These are phyloP conservation scores for Drosophila melanica DNA, from an alignment of 1,140 invertebrate genomes.

Conservation along the genomic window DNA sequence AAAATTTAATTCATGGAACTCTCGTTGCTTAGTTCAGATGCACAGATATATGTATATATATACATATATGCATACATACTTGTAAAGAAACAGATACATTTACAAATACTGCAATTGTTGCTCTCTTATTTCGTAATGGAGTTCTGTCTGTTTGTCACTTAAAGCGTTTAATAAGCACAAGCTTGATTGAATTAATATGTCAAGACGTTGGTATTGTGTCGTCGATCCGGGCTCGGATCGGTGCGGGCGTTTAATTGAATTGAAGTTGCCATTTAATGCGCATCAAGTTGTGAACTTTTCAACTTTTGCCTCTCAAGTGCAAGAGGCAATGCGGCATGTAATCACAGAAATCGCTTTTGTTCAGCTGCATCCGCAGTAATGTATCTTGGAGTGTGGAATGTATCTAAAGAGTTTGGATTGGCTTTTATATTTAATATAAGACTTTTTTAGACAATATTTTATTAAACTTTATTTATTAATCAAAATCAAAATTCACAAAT, in stretches of 20 bases:
- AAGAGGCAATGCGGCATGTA: background rate
- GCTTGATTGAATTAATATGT: constrained; percentile 79
- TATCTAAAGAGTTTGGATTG: no score
- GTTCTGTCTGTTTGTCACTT: constrained; percentile 70
- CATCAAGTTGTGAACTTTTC: constrained; percentile 71
- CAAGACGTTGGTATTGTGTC: constrained; percentile 65
- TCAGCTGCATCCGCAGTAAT: constrained; percentile 3
- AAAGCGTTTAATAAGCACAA: constrained; percentile 74
- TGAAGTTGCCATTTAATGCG: constrained; percentile 57
- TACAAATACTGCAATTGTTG: constrained; percentile 20
- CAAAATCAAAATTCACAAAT: no score
- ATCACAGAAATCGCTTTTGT: constrained; percentile 11
- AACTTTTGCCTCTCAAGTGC: constrained; percentile 47
- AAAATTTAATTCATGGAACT: constrained; percentile 76
- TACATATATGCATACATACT: background rate
- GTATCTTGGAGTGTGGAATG: background rate
- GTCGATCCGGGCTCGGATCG: constrained; percentile 38
- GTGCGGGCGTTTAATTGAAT: constrained; percentile 63
- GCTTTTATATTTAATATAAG: no score
- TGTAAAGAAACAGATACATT: constrained; percentile 6
- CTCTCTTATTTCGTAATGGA: constrained; percentile 39
- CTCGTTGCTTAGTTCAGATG: constrained; percentile 35
- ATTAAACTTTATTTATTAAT: no score
- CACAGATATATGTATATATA: background rate
- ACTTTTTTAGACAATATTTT: no score